phyloP scores from a whole-genome alignment of 92 coral and sea anemone species.

The Phenganax marumi region DNA sequence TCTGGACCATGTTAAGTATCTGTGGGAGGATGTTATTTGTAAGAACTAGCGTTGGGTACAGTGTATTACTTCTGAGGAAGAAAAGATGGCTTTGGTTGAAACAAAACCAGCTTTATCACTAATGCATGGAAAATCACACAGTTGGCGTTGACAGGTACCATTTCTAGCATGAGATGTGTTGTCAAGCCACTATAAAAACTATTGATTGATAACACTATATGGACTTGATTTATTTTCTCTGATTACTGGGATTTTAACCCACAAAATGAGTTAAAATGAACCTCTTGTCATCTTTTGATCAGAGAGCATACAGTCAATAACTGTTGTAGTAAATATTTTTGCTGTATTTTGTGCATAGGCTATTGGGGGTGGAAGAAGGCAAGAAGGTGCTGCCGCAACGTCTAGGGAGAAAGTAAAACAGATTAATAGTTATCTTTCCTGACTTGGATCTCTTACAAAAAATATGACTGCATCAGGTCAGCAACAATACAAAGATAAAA shows the following conservation, averaged over 20 bases:
- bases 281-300: too few relatives aligned
- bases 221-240: too few relatives aligned
- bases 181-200: too few relatives aligned
- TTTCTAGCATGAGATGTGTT: too few relatives aligned
- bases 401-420: slow-evolving; percentile 62
- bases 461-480: slow-evolving; percentile 63
- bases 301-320: too few relatives aligned
- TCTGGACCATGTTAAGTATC: slow-evolving; percentile 18
- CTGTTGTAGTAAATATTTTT: not conserved
- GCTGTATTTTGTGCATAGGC: slow-evolving; percentile 44
- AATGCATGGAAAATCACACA: slow-evolving; percentile 60
- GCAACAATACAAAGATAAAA: too few relatives aligned
- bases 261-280: too few relatives aligned
- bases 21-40: slow-evolving; percentile 45
- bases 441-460: slow-evolving; percentile 53
- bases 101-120: slow-evolving; percentile 57
- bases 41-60: slow-evolving; percentile 53
- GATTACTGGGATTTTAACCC: too few relatives aligned
- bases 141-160: slow-evolving; percentile 60
- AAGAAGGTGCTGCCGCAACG: slow-evolving; percentile 57
- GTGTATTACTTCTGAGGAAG: slow-evolving; percentile 10
- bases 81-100: slow-evolving; percentile 36
- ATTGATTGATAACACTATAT: too few relatives aligned
- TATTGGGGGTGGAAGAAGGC: slow-evolving; percentile 62
- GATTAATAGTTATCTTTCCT: slow-evolving; percentile 54